Percentiles rank a stretch among this genome's conserved stretches.
phyloP scores from a whole-genome alignment of 2,113 vertebrate species.

The Boulengeromyrus knoepffleri region DNA sequence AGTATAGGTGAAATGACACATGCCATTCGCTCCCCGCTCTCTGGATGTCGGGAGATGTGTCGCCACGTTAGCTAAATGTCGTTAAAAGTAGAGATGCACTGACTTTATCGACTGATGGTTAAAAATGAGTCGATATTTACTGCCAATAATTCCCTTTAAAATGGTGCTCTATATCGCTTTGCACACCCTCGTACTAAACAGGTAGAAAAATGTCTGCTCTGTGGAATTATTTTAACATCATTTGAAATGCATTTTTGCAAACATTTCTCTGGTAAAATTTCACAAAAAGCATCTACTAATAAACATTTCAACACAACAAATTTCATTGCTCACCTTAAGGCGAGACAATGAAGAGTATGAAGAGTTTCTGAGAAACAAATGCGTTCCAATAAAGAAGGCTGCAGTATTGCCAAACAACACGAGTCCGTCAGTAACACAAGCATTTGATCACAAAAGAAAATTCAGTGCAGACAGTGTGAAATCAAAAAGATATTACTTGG shows the following conservation, averaged over 20 bases:
- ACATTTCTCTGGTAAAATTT: background rate
- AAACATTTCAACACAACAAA: background rate
- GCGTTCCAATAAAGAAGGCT: background rate
- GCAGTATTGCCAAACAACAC: background rate
- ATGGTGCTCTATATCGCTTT: background rate
- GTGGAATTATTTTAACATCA: background rate
- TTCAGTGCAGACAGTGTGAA: background rate
- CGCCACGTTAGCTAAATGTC: background rate
- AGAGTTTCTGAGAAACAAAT: background rate
- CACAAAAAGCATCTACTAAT: background rate
- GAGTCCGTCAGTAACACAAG: background rate
- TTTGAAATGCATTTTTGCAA: background rate
- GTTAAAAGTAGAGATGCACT: background rate
- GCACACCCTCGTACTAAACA: background rate
- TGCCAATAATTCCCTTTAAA: background rate
- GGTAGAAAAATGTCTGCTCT: background rate
- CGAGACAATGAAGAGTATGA: background rate
- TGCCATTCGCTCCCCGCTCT: background rate
- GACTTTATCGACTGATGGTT: background rate
- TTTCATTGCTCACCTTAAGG: background rate
- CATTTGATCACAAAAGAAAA: background rate
- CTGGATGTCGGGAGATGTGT: background rate
- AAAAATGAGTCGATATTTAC: background rate
- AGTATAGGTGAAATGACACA: background rate
- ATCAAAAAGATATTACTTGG: background rate